Base-by-base conservation (phyloP, 1,140 invertebrate species). In the Euwallacea fornicatus region DNA sequence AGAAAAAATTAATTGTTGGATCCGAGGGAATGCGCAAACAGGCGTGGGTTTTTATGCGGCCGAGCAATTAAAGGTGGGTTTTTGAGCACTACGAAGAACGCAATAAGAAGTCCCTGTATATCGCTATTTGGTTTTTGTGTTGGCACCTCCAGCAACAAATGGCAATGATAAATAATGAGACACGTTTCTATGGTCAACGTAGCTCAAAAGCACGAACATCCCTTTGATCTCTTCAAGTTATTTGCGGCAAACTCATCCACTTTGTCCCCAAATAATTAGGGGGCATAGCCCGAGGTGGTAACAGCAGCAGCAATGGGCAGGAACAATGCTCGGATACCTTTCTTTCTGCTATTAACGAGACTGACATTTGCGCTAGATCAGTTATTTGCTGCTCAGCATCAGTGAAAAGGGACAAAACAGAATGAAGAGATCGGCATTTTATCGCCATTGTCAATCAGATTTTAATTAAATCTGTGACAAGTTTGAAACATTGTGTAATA, bases 1-100 rank as follows among this genome's bases (percentile, higher is more conserved):
- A 59, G 56, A 68, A 68, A 60, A 67, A 66, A 66, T 66, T 66
- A 66, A 66, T 66, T 66, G 63, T 66, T 55, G 44, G 55, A 66
- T 66, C 47, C 63, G 63, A 53, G 63, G 7, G 21, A 55, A 54
- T 66, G 42, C 10, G 63, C 63, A 66, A 66, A 66, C 42, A 43
- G 63, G 63, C 42, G 61, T 63, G 61, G 63, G 63, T 42, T 66
- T 66, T 66, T 66, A 66, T 66, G 63, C 63, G 15, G 8, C n/a
- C 21, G 16, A 43, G 63, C 63, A 66, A 66, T 66, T 66, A 66
- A 66, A 55, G 42, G 63, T 54, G 63, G 47, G 63, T 66, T 66
- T 66, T 66, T 66, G 46, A 50, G 13, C 46, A 13, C 46, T 50
- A 10, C 46, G 21, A 33, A 33, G 21, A 33, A 33, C 21, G 21